phyloP scores from a whole-genome alignment of 2,113 vertebrate species.

The Daboia siamensis region DNA sequence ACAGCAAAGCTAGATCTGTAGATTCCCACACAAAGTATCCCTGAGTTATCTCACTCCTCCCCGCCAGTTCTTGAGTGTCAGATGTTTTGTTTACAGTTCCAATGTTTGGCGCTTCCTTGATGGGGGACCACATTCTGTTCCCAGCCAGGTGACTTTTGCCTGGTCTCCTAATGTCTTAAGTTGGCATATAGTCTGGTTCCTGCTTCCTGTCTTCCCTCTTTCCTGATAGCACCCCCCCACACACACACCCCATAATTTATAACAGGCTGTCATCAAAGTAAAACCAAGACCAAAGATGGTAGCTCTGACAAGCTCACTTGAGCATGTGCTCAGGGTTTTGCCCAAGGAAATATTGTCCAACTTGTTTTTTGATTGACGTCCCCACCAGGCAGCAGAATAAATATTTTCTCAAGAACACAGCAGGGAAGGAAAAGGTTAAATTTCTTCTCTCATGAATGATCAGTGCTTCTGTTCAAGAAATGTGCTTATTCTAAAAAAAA shows the following conservation, averaged over 20 bases:
- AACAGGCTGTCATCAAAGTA: background rate
- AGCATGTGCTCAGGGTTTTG: background rate
- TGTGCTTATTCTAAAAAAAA: background rate
- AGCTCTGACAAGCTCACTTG: background rate
- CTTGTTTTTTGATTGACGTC: background rate
- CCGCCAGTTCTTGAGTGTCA: background rate
- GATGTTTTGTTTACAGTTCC: background rate
- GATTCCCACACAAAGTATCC: background rate
- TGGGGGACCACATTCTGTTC: background rate
- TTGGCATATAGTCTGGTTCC: no score
- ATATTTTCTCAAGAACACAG: background rate
- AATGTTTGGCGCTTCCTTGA: background rate
- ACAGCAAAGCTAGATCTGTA: background rate
- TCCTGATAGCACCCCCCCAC: background rate
- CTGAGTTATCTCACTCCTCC: background rate
- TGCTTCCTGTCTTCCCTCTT: background rate
- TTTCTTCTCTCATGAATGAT: background rate
- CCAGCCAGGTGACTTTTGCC: no score
- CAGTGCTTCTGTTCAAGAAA: background rate
- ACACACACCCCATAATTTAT: background rate
- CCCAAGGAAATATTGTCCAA: background rate
- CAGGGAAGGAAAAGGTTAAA: background rate
- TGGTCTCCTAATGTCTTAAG: no score
- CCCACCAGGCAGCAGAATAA: background rate
- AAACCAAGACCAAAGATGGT: background rate